Evolutionary conservation across 2,113 vertebrate species (phyloP).

Genomic region (Felis chaus): DNA sequence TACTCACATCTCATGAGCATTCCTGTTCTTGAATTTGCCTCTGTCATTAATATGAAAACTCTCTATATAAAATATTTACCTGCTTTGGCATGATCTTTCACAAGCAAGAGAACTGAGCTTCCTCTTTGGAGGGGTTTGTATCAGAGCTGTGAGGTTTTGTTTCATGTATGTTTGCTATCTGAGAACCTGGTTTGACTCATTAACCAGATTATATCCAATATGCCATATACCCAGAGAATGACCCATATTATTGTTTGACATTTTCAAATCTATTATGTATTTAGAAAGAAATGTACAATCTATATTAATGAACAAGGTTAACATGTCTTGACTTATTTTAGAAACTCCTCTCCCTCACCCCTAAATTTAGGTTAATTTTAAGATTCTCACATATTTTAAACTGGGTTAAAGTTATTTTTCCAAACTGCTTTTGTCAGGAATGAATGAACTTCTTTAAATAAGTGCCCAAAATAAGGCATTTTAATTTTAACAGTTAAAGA

Average conservation of each 20-base stretch:
- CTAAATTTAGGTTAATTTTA: constrained; percentile 62
- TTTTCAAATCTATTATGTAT: constrained; percentile 30
- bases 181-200: not conserved
- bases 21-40: not conserved
- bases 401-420: constrained; percentile 49
- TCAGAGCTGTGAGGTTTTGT: not conserved
- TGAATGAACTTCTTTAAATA: constrained; percentile 1
- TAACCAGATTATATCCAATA: not conserved
- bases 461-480: not conserved
- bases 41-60: not conserved
- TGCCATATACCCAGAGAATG: not conserved
- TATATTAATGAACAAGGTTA: constrained; percentile 40
- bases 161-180: not conserved
- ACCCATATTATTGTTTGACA: constrained; percentile 22
- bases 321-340: constrained; percentile 35
- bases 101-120: not conserved
- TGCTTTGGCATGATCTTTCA: not conserved
- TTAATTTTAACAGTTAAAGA: not conserved
- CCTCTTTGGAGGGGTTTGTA: not conserved
- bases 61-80: not conserved
- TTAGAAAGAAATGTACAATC: not conserved
- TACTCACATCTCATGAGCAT: not conserved
- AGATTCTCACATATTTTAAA: constrained; percentile 50
- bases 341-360: not conserved
- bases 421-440: constrained; percentile 43